These are phyloP conservation scores for Melieria omissa DNA, from an alignment of 2,888 invertebrate species.

Conservation along the genomic window DNA sequence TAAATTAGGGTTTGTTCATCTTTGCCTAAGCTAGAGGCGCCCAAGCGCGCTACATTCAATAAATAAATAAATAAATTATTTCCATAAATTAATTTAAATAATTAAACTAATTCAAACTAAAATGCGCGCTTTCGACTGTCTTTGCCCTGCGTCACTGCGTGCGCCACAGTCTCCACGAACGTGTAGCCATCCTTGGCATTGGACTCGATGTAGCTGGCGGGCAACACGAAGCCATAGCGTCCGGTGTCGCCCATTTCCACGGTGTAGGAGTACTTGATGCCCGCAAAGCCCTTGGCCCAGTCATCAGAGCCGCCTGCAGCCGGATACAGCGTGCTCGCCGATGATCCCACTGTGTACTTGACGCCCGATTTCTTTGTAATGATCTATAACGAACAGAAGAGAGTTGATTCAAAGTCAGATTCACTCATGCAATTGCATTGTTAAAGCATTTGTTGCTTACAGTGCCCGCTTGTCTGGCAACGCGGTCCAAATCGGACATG, in stretches of 20 bases:
- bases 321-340: conserved; percentile 82
- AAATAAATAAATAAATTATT: conserved; percentile 44
- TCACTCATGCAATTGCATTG: too few relatives aligned
- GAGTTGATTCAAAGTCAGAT: not conserved
- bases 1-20: conserved; percentile 16
- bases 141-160: conserved; percentile 66
- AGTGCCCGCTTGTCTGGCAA: conserved; percentile 77
- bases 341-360: conserved; percentile 79
- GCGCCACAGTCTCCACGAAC: conserved; percentile 75
- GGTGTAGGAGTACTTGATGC: conserved; percentile 89
- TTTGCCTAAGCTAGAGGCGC: conserved; percentile 1
- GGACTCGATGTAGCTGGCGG: conserved; percentile 79
- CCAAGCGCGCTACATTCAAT: conserved; percentile 6
- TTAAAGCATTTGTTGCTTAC: conserved; percentile 63
- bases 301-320: conserved; percentile 88
- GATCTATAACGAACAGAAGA: conserved; percentile 45
- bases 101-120: conserved; percentile 46
- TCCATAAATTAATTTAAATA: conserved; percentile 41
- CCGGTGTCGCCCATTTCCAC: conserved; percentile 90
- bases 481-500: conserved; percentile 74
- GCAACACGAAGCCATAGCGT: conserved; percentile 86
- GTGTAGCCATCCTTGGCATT: conserved; percentile 82
- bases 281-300: conserved; percentile 87
- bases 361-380: conserved; percentile 67
- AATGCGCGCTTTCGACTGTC: conserved; percentile 46